A percentile compares a stretch with the other conserved stretches of the same genome.
phyloP scores from a whole-genome alignment of 2,113 vertebrate genomes.

The Dascyllus trimaculatus region DNA sequence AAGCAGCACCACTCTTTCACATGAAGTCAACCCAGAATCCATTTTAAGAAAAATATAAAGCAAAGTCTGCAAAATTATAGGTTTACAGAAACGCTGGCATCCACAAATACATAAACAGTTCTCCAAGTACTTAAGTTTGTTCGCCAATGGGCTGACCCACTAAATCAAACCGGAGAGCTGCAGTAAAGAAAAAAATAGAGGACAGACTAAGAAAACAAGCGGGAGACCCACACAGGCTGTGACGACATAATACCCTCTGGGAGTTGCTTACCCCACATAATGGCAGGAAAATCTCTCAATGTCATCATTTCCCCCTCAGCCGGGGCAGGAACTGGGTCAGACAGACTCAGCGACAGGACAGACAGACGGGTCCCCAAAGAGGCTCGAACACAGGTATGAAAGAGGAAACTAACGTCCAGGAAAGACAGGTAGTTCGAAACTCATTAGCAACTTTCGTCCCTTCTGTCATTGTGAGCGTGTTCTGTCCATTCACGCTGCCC shows the following conservation, averaged over 20 bases:
- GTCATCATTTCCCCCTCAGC: constrained; percentile 68
- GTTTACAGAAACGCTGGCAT: not conserved
- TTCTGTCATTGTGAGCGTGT: not conserved
- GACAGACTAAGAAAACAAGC: constrained; percentile 6
- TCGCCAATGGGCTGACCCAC: constrained; percentile 36
- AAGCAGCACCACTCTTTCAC: too few relatives aligned
- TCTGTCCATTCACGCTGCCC: not conserved
- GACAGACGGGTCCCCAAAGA: constrained; percentile 30
- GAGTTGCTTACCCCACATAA: constrained; percentile 74
- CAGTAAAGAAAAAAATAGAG: constrained; percentile 4
- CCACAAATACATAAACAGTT: constrained; percentile 8
- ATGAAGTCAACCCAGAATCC: not conserved
- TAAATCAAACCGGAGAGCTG: constrained; percentile 22
- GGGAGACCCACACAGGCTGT: constrained; percentile 16
- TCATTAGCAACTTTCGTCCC: constrained; percentile 6
- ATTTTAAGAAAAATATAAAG: not conserved
- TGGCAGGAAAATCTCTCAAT: constrained; percentile 75
- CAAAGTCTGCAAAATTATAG: not conserved
- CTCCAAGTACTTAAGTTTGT: constrained; percentile 13
- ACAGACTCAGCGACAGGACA: constrained; percentile 49
- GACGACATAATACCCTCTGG: constrained; percentile 50
- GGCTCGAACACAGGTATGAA: constrained; percentile 51
- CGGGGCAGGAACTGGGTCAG: constrained; percentile 74
- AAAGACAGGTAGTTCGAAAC: not conserved
- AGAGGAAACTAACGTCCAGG: constrained; percentile 27